Conservation (phyloP, 2,888 invertebrate genomes). For the Leptogaster cylindrica region DNA sequence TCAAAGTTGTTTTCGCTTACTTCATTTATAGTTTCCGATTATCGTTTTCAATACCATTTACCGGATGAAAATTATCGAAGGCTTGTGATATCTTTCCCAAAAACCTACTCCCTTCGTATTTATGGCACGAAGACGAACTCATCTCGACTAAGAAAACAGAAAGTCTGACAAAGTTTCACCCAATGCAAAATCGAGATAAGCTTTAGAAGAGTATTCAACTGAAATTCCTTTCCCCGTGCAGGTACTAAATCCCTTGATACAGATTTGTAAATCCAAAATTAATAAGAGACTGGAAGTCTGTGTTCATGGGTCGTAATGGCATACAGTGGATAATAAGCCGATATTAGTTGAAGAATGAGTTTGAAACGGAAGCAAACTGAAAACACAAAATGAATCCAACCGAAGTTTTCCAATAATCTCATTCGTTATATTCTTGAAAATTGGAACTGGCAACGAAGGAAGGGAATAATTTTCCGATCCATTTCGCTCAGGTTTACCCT, state of each 20-base stretch:
- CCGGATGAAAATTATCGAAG: no score
- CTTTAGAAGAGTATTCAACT: constrained; percentile 12
- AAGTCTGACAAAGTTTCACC: constrained; percentile 23
- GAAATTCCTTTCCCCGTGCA: constrained; percentile 15
- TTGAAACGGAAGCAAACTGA: not conserved
- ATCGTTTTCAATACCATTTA: no score
- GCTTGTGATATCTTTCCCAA: no score
- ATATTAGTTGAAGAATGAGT: not conserved
- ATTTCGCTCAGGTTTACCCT: constrained; percentile 5
- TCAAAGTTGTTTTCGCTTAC: no score
- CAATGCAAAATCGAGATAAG: constrained; percentile 20
- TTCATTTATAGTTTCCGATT: no score
- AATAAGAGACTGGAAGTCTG: constrained; percentile 24
- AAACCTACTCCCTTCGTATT: no score
- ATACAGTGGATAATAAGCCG: constrained; percentile 14
- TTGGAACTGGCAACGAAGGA: not conserved
- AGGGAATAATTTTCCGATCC: constrained; percentile 14
- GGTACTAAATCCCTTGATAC: no score
- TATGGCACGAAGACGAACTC: no score
- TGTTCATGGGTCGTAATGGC: not conserved
- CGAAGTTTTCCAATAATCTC: constrained; percentile 6
- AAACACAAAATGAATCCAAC: not conserved
- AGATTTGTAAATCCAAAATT: constrained; percentile 25
- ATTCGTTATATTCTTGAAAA: not conserved
- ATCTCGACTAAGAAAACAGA: constrained; percentile 19